Evolutionary conservation across 2,797 vertebrate genomes (phyloP).

Genomic region (Apogon talboti): DNA sequence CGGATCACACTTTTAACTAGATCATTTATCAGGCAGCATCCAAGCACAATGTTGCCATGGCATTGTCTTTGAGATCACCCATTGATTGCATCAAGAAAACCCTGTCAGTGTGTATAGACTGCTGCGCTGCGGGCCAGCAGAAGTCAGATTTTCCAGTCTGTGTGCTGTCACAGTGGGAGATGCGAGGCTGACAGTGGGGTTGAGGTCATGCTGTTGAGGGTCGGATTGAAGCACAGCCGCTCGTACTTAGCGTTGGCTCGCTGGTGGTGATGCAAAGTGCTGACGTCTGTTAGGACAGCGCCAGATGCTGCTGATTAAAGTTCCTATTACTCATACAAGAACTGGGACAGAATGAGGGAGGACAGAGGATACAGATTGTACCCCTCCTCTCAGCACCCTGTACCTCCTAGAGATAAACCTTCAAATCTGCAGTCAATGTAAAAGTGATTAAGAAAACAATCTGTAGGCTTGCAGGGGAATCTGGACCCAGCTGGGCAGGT

Average conservation of each 20-base stretch:
- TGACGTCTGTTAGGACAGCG: constrained; percentile 73
- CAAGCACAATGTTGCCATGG: constrained; percentile 58
- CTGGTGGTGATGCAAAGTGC: constrained; percentile 75
- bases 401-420: constrained; percentile 28
- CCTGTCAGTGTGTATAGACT: constrained; percentile 35
- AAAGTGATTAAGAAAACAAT: constrained; percentile 68
- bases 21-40: constrained; percentile 41
- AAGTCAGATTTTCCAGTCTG: constrained; percentile 81
- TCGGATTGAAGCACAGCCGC: constrained; percentile 64
- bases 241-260: constrained; percentile 62
- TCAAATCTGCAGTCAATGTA: constrained; percentile 54
- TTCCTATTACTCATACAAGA: constrained; percentile 75
- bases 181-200: constrained; percentile 74
- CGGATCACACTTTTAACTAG: constrained; percentile 26
- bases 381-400: constrained; percentile 17
- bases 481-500: constrained; percentile 47
- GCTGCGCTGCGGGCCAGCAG: constrained; percentile 54
- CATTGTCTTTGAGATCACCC: constrained; percentile 46
- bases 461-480: constrained; percentile 49
- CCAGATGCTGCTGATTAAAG: constrained; percentile 84
- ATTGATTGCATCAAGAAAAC: constrained; percentile 51
- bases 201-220: constrained; percentile 79
- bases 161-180: constrained; percentile 73
- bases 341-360: constrained; percentile 53
- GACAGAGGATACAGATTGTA: constrained; percentile 36